Evolutionary conservation across 2,113 vertebrate species (phyloP).

Genomic region (Ploceus nigricollis): DNA sequence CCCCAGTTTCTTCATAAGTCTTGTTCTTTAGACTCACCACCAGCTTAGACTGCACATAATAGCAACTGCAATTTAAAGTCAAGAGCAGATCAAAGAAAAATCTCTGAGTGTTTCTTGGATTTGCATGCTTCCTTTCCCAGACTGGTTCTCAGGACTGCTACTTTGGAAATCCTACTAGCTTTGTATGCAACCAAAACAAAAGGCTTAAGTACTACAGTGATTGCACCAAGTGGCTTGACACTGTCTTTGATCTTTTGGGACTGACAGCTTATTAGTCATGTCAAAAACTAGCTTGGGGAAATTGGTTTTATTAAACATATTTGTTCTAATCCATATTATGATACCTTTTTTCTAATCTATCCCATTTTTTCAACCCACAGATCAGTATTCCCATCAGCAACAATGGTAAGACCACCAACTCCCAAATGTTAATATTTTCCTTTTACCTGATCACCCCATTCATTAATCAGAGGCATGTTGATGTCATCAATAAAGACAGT

Average conservation of each 20-base stretch:
- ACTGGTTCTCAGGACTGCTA: not conserved
- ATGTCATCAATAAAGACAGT: conserved; percentile 85
- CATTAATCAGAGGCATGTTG: conserved; percentile 88
- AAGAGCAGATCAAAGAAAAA: not conserved
- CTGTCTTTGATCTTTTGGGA: not conserved
- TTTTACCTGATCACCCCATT: conserved; percentile 87
- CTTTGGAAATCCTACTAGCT: not conserved
- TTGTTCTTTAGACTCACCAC: not conserved
- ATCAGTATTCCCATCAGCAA: not conserved
- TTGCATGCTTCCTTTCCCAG: not conserved
- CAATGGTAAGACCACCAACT: not conserved
- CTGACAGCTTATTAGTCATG: not conserved
- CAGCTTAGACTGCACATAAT: not conserved
- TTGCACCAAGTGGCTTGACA: not conserved
- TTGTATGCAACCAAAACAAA: not conserved
- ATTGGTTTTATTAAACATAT: not conserved
- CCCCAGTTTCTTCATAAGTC: not conserved
- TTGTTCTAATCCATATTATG: not conserved
- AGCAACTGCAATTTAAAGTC: not conserved
- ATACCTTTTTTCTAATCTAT: not conserved
- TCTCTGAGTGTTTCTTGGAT: not conserved
- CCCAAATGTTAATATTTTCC: not conserved
- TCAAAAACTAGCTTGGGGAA: not conserved
- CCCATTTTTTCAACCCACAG: not conserved
- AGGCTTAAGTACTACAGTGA: not conserved